Percentiles rank a stretch among this genome's conserved stretches.
Conservation (phyloP, 2,797 vertebrate species). For the Micropoecilia bifurca region DNA sequence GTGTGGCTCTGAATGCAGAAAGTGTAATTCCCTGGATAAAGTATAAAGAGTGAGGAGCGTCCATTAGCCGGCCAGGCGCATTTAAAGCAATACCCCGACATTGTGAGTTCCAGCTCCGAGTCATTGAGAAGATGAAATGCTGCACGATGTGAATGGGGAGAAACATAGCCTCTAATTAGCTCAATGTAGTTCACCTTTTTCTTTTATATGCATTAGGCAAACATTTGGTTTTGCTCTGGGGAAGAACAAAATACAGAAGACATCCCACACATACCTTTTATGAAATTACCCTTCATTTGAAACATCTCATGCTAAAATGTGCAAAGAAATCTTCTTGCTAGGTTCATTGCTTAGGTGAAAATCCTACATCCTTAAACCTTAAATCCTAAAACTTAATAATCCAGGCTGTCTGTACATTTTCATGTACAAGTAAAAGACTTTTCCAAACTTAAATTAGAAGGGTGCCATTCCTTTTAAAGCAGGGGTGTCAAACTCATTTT, state of each 20-base stretch:
- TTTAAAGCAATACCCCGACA: conserved; percentile 72
- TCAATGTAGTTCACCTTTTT: conserved; percentile 29
- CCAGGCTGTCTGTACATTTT: not conserved
- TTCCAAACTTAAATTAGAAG: not conserved
- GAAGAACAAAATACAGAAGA: conserved; percentile 29
- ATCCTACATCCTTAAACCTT: not conserved
- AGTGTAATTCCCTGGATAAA: conserved; percentile 73
- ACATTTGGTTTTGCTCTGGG: conserved; percentile 26
- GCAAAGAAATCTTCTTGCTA: conserved; percentile 1
- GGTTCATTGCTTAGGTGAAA: not conserved
- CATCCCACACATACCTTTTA: conserved; percentile 9
- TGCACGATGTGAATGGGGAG: conserved; percentile 45
- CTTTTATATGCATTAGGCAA: conserved; percentile 50
- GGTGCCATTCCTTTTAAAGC: not conserved
- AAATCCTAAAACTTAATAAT: not conserved
- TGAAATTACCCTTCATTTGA: not conserved
- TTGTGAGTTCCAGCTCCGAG: conserved; percentile 59
- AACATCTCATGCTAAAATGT: not conserved
- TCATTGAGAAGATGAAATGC: conserved; percentile 69
- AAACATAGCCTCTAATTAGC: conserved; percentile 54
- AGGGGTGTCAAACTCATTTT: too few relatives aligned
- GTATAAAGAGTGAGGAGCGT: conserved; percentile 75
- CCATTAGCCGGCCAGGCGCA: conserved; percentile 75
- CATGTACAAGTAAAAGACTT: not conserved
- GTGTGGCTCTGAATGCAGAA: conserved; percentile 70